These are phyloP conservation scores for Dioctria rufipes DNA, from an alignment of 2,888 invertebrate genomes.

Conservation along the genomic window DNA sequence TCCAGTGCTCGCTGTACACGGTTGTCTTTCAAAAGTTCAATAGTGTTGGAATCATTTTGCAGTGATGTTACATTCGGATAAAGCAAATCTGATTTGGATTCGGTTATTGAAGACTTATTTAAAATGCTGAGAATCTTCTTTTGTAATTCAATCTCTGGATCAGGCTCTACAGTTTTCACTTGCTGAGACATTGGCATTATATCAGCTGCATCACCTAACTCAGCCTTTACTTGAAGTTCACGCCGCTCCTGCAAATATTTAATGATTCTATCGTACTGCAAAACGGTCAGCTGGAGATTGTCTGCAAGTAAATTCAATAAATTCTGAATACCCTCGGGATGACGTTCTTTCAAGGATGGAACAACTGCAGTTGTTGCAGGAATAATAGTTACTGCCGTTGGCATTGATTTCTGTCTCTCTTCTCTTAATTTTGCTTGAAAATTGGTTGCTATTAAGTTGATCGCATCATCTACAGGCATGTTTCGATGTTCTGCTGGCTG, in stretches of 20 bases:
- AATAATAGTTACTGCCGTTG: constrained; percentile 62
- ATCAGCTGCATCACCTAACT: constrained; percentile 79
- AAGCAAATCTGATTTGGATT: constrained; percentile 64
- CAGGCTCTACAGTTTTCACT: constrained; percentile 64
- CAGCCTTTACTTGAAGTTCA: constrained; percentile 82
- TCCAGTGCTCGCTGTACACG: constrained; percentile 86
- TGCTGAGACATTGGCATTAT: constrained; percentile 56
- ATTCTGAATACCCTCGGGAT: constrained; percentile 79
- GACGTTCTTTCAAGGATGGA: constrained; percentile 72
- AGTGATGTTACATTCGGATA: constrained; percentile 66
- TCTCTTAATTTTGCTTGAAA: constrained; percentile 76
- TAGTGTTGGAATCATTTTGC: constrained; percentile 70
- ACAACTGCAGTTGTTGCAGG: constrained; percentile 72
- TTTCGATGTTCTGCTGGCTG: constrained; percentile 93
- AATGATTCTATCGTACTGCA: constrained; percentile 85
- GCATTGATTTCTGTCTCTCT: constrained; percentile 70
- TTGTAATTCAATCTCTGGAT: constrained; percentile 70
- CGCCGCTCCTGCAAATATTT: constrained; percentile 81
- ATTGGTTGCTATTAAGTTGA: constrained; percentile 83
- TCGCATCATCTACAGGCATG: constrained; percentile 94
- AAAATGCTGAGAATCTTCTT: constrained; percentile 70
- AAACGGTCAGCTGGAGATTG: constrained; percentile 82
- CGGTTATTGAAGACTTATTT: constrained; percentile 69
- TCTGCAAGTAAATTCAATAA: constrained; percentile 87
- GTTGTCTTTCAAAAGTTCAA: constrained; percentile 81